Evolutionary conservation across 2,113 vertebrate genomes (phyloP).

Genomic region (Syrmaticus mikado): DNA sequence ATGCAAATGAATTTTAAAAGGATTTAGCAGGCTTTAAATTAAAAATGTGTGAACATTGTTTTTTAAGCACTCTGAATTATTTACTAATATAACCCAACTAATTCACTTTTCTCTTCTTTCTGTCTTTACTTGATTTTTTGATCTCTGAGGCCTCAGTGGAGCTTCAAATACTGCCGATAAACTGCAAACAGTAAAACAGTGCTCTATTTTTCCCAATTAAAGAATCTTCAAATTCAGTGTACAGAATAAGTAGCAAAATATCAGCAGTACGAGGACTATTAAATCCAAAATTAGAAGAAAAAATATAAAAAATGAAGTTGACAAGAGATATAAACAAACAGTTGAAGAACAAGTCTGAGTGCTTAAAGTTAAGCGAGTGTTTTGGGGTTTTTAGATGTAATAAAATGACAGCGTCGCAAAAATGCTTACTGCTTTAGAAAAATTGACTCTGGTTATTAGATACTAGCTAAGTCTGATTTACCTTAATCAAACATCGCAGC

Average conservation of each 20-base stretch:
- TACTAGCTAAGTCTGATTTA: not conserved
- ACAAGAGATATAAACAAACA: not conserved
- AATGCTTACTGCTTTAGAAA: not conserved
- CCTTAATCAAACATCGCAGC: not conserved
- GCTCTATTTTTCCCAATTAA: conserved; percentile 17
- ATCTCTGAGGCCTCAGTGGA: not conserved
- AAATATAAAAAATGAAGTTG: fast-evolving
- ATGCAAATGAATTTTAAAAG: conserved; percentile 80
- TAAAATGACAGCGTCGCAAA: not conserved
- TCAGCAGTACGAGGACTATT: not conserved
- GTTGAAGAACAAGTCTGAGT: not conserved
- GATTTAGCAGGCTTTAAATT: conserved; percentile 77
- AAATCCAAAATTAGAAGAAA: not conserved
- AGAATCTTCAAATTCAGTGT: conserved; percentile 16
- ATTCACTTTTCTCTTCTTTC: conserved; percentile 35
- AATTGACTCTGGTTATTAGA: not conserved
- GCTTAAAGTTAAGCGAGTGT: not conserved
- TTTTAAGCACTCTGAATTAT: conserved; percentile 79
- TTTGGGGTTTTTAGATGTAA: not conserved
- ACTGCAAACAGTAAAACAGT: not conserved
- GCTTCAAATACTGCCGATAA: not conserved
- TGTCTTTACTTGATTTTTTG: conserved; percentile 43
- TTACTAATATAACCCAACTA: conserved; percentile 70
- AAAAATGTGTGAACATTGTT: conserved; percentile 78
- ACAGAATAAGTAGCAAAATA: not conserved